These are phyloP conservation scores for Grapholita molesta DNA, from an alignment of 1,140 invertebrate species.

Conservation along the genomic window DNA sequence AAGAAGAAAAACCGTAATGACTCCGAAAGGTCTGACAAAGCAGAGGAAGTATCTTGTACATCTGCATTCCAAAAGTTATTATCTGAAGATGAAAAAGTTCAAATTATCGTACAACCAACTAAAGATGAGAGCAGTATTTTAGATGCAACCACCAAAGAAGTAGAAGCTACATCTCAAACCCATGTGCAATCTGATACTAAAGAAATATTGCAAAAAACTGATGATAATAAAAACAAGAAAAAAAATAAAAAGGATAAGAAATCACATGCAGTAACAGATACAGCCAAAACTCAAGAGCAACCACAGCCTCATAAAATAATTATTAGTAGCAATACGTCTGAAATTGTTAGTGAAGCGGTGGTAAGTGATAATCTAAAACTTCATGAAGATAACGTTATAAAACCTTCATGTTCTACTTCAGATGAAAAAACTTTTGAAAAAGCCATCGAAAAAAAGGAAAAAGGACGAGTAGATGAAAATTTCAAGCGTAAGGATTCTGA, in stretches of 20 bases:
- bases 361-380: not conserved
- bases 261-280: constrained; percentile 10
- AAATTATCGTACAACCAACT: not conserved
- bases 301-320: not conserved
- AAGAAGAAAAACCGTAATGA: constrained; percentile 57
- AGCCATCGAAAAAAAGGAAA: constrained; percentile 56
- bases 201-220: constrained; percentile 13
- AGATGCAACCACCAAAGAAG: not conserved
- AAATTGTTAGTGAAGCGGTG: not conserved
- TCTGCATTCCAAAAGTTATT: constrained; percentile 50
- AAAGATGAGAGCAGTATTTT: not conserved
- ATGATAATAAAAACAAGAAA: constrained; percentile 34
- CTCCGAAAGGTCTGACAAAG: constrained; percentile 55
- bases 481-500: not conserved
- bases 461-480: constrained; percentile 19
- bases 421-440: constrained; percentile 39
- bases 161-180: not conserved
- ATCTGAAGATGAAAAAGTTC: constrained; percentile 11
- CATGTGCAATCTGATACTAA: not conserved
- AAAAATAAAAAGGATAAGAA: constrained; percentile 48
- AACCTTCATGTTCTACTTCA: not conserved
- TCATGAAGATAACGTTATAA: not conserved
- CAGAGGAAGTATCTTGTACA: constrained; percentile 46
- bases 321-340: not conserved
- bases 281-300: not conserved